These are phyloP conservation scores for Capitella teleta DNA, from an alignment of 1,140 invertebrate species.

Conservation along the genomic window DNA sequence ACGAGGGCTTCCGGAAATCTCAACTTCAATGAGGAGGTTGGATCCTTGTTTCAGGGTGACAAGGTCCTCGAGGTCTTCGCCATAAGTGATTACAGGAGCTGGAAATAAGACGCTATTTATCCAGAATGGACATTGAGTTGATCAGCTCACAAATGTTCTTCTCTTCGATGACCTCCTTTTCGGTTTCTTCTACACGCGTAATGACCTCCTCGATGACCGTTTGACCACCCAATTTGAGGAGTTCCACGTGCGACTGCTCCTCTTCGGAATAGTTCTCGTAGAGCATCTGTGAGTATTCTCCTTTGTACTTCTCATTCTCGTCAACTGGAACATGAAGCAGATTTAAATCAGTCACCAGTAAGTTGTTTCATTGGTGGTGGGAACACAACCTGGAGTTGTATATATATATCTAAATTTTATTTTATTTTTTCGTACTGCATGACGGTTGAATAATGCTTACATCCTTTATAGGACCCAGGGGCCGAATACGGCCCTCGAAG, in stretches of 20 bases:
- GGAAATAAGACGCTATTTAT: neutral
- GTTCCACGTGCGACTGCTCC: conserved; percentile 11
- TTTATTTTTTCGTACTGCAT: too few relatives aligned
- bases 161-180: conserved; percentile 11
- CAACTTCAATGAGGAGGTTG: conserved; percentile 10
- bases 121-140: neutral
- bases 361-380: too few relatives aligned
- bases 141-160: neutral
- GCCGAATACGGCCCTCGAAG: too few relatives aligned
- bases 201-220: conserved; percentile 14
- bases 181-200: conserved; percentile 10
- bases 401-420: too few relatives aligned
- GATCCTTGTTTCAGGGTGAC: neutral
- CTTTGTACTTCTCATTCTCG: too few relatives aligned
- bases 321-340: too few relatives aligned
- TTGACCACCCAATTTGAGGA: conserved; percentile 3
- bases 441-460: too few relatives aligned
- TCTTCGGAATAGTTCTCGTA: conserved; percentile 11
- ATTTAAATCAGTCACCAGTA: too few relatives aligned
- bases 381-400: too few relatives aligned
- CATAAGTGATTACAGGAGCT: conserved; percentile 10
- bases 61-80: conserved; percentile 1
- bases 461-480: too few relatives aligned
- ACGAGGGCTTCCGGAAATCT: conserved; percentile 9
- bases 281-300: conserved; percentile 7